A percentile compares a stretch with the other conserved stretches of the same genome.
Conservation (phyloP, 2,888 invertebrate species). For the Acronicta leporina region DNA sequence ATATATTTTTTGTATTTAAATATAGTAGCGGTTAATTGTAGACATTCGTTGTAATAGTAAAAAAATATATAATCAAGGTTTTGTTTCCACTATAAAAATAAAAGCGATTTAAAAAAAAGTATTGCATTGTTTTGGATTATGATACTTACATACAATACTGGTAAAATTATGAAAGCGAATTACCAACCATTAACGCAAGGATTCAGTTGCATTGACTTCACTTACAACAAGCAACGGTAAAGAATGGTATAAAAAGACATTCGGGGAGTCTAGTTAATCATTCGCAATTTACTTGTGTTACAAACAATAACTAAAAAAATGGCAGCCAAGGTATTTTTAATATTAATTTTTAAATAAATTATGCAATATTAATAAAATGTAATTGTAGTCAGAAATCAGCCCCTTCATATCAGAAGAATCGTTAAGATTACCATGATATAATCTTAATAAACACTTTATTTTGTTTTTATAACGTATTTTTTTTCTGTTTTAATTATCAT, state of each 20-base stretch:
- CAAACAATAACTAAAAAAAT: slow-evolving; percentile 79
- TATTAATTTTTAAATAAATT: slow-evolving; percentile 9
- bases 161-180: not conserved
- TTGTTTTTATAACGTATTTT: too few species aligned
- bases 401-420: too few species aligned
- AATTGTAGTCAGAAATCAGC: too few species aligned
- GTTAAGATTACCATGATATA: too few species aligned
- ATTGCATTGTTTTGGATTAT: not conserved
- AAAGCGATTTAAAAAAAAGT: too few species aligned
- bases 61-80: too few species aligned
- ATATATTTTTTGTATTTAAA: too few species aligned
- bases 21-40: too few species aligned
- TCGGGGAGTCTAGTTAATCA: slow-evolving; percentile 75
- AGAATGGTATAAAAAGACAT: slow-evolving; percentile 78
- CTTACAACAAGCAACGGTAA: slow-evolving; percentile 74
- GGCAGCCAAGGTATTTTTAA: slow-evolving; percentile 82
- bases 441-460: too few species aligned
- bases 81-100: too few species aligned
- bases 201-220: slow-evolving; percentile 73
- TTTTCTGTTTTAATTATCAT: too few species aligned
- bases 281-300: slow-evolving; percentile 84
- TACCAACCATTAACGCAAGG: slow-evolving; percentile 27
- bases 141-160: not conserved
- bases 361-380: not conserved
- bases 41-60: too few species aligned